phyloP scores from a whole-genome alignment of 2,888 invertebrate genomes.

The Lycaena phlaeas region DNA sequence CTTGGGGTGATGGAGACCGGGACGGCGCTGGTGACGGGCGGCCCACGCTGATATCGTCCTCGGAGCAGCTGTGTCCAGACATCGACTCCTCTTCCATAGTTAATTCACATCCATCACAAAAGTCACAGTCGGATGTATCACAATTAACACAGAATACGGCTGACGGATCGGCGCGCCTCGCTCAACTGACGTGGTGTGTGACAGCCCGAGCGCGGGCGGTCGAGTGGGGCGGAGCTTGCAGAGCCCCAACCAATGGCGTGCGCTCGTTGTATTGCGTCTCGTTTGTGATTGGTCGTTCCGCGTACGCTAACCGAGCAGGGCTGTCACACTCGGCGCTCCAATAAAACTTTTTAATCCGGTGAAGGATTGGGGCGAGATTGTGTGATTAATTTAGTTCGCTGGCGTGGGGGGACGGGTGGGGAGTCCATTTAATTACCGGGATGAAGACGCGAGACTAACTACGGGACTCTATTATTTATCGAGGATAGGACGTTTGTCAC shows the following conservation, averaged over 20 bases:
- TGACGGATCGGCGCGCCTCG: slow-evolving; percentile 69
- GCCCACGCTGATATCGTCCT: slow-evolving; percentile 87
- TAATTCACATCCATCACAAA: slow-evolving; percentile 66
- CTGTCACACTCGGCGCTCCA: slow-evolving; percentile 60
- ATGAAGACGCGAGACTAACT: slow-evolving; percentile 70
- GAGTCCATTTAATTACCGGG: slow-evolving; percentile 54
- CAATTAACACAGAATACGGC: slow-evolving; percentile 55
- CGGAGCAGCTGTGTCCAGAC: slow-evolving; percentile 67
- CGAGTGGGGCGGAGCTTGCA: slow-evolving; percentile 38
- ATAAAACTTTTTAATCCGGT: slow-evolving; percentile 62
- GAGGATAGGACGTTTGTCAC: slow-evolving; percentile 68
- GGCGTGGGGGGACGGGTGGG: slow-evolving; percentile 22
- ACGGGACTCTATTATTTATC: slow-evolving; percentile 65
- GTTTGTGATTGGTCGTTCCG: slow-evolving; percentile 37
- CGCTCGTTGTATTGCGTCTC: slow-evolving; percentile 26
- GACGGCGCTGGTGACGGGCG: slow-evolving; percentile 75
- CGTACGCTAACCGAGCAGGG: slow-evolving; percentile 40
- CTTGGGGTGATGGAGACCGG: slow-evolving; percentile 73
- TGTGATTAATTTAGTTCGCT: slow-evolving; percentile 63
- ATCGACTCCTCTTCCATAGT: slow-evolving; percentile 66
- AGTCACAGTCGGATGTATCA: slow-evolving; percentile 52
- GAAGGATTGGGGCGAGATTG: slow-evolving; percentile 22
- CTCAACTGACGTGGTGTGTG: slow-evolving; percentile 66
- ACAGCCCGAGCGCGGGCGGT: slow-evolving; percentile 57
- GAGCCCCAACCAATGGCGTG: slow-evolving; percentile 36